Evolutionary conservation across 2,113 vertebrate species (phyloP).

Genomic region (Jaculus jaculus): DNA sequence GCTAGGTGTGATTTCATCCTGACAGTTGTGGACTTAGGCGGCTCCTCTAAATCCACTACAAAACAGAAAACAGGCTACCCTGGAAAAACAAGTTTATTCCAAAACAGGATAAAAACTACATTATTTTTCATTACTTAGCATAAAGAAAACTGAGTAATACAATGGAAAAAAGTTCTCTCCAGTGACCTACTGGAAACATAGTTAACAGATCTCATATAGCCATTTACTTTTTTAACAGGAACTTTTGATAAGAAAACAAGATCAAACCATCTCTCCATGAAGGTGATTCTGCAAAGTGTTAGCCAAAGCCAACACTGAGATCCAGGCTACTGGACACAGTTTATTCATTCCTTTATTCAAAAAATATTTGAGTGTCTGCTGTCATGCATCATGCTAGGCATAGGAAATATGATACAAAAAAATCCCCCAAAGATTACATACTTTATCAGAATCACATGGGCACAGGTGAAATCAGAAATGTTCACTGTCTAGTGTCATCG

Average conservation of each 20-base stretch:
- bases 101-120: conserved; percentile 66
- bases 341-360: not conserved
- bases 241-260: conserved; percentile 19
- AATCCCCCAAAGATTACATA: not conserved
- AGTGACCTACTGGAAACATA: conserved; percentile 19
- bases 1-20: not conserved
- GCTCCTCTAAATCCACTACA: not conserved
- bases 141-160: conserved; percentile 41
- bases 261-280: not conserved
- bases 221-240: not conserved
- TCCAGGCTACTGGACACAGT: not conserved
- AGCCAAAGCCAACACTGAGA: not conserved
- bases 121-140: conserved; percentile 40
- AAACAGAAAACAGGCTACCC: conserved; percentile 58
- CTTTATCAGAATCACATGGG: conserved; percentile 15
- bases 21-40: not conserved
- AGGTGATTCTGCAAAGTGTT: not conserved
- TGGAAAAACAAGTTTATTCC: conserved; percentile 50
- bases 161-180: conserved; percentile 48
- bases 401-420: not conserved
- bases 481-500: not conserved
- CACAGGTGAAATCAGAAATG: conserved; percentile 5
- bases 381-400: not conserved
- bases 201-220: not conserved
- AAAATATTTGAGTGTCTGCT: not conserved